Conservation (phyloP, 2,888 invertebrate species). For the Melipona beecheii region DNA sequence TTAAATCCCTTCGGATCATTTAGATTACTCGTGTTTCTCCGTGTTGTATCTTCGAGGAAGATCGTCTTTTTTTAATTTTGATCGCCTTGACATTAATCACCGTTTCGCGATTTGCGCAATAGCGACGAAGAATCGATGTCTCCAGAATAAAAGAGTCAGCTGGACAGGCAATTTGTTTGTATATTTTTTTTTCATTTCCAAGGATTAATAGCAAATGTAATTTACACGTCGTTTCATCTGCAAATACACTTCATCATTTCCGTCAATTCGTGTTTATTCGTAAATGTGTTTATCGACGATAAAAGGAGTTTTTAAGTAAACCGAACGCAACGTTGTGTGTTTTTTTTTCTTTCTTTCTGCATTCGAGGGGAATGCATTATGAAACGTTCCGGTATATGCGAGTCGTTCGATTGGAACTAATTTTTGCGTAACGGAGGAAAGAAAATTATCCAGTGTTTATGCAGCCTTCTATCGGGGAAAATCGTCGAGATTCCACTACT, state of each 20-base stretch:
- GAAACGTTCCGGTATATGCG: slow-evolving; percentile 50
- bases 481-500: slow-evolving; percentile 27
- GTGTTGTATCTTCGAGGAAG: not conserved
- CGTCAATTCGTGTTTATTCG: not conserved
- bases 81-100: slow-evolving; percentile 54
- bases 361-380: slow-evolving; percentile 37
- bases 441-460: slow-evolving; percentile 43
- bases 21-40: not conserved
- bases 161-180: not conserved
- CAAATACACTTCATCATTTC: not conserved
- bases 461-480: slow-evolving; percentile 22
- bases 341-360: not conserved
- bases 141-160: not conserved
- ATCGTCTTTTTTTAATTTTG: slow-evolving; percentile 15
- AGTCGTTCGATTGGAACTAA: slow-evolving; percentile 44
- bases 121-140: not conserved
- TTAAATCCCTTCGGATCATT: not conserved
- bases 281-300: not conserved
- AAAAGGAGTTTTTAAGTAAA: not conserved
- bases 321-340: not conserved
- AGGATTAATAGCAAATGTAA: not conserved
- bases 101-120: slow-evolving; percentile 26
- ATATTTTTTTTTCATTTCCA: slow-evolving; percentile 1
- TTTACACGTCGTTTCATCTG: not conserved
- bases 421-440: slow-evolving; percentile 55